phyloP scores from a whole-genome alignment of 2,113 vertebrate species.

The Tragelaphus scriptus region DNA sequence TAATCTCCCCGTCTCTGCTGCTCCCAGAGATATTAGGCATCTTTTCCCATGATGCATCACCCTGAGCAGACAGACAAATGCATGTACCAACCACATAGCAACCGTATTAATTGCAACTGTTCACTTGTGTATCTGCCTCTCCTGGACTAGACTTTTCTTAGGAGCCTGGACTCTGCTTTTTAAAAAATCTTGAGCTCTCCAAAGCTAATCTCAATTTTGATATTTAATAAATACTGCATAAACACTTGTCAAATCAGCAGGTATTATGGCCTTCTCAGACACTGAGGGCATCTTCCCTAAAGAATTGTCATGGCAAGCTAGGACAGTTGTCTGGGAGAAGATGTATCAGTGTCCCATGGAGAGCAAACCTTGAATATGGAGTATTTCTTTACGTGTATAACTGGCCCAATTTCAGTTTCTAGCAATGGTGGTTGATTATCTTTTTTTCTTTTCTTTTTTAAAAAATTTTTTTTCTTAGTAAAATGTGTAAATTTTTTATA shows the following conservation, averaged over 20 bases:
- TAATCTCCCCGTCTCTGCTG: background rate
- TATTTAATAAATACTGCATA: background rate
- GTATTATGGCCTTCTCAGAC: background rate
- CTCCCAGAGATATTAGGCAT: background rate
- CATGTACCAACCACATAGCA: no score
- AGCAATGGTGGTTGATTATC: background rate
- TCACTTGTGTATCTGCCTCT: background rate
- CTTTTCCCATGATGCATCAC: background rate
- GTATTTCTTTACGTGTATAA: background rate
- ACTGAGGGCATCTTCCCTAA: background rate
- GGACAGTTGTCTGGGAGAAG: no score
- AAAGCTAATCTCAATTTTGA: background rate
- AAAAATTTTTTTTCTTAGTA: no score
- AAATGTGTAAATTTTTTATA: no score
- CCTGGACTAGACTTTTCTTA: background rate
- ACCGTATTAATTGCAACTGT: fast-evolving
- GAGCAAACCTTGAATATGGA: background rate
- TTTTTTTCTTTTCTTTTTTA: background rate
- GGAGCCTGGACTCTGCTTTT: background rate
- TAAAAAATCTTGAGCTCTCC: background rate
- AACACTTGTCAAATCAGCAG: background rate
- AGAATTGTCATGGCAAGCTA: background rate
- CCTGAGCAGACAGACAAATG: background rate
- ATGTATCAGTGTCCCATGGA: background rate
- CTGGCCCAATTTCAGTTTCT: background rate